phyloP scores from a whole-genome alignment of 2,888 invertebrate species.

The Plagodis dolabraria region DNA sequence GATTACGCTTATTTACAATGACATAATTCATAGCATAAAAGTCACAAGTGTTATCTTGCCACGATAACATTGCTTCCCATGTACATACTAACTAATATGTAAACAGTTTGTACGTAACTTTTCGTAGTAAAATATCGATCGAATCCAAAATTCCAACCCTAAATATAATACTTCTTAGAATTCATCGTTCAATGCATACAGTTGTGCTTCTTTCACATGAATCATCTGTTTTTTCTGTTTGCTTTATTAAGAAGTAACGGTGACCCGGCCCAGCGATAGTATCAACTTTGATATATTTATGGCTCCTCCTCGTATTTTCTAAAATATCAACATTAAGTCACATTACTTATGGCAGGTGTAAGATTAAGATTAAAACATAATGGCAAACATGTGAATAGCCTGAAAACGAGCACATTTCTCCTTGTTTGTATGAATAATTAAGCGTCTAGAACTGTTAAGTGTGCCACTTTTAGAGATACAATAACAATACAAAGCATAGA shows the following conservation, averaged over 20 bases:
- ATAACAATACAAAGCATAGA: constrained; percentile 20
- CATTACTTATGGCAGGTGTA: constrained; percentile 15
- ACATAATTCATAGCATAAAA: constrained; percentile 40
- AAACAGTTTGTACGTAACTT: neutral
- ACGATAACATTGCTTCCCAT: constrained; percentile 40
- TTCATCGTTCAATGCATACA: constrained; percentile 2
- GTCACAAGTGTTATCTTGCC: constrained; percentile 44
- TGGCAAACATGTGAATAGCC: constrained; percentile 8
- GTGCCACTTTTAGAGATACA: constrained; percentile 7
- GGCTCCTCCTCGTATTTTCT: constrained; percentile 6
- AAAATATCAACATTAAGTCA: constrained; percentile 7
- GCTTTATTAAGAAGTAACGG: constrained; percentile 30
- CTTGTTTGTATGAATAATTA: constrained; percentile 24
- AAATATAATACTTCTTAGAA: constrained; percentile 18
- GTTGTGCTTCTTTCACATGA: constrained; percentile 31
- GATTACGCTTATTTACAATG: constrained; percentile 31
- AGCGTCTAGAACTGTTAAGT: constrained; percentile 17
- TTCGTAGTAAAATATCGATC: constrained; percentile 10
- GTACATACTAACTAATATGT: constrained; percentile 10
- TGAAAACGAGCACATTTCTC: constrained; percentile 17
- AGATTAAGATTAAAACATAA: constrained; percentile 21
- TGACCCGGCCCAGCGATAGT: constrained; percentile 28
- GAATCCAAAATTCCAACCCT: constrained; percentile 10
- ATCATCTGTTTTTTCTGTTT: constrained; percentile 39
- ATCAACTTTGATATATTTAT: constrained; percentile 26